Conservation (phyloP, 2,888 invertebrate species). For the Hetaerina titia region DNA sequence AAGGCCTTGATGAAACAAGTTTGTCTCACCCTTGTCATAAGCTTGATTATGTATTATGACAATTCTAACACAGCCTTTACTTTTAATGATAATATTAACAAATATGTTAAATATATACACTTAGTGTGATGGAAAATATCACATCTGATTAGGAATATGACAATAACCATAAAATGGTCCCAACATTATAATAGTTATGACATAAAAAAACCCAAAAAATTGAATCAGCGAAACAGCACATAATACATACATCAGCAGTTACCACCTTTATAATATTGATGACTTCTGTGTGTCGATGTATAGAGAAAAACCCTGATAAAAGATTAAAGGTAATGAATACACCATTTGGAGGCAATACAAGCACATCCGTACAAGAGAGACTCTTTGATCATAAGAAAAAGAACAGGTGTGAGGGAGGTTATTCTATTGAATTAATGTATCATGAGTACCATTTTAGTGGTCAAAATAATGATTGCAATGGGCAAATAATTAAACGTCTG, state of each 20-base stretch:
- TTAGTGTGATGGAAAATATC: neutral
- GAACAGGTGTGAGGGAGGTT: neutral
- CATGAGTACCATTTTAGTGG: no score
- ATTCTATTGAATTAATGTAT: no score
- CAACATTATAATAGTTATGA: neutral
- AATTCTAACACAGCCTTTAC: neutral
- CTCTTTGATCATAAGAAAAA: neutral
- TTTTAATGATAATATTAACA: neutral
- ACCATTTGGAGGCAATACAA: neutral
- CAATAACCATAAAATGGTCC: neutral
- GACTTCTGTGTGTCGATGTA: neutral
- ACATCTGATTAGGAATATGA: neutral
- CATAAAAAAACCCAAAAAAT: neutral
- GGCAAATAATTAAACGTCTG: no score
- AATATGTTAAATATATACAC: neutral
- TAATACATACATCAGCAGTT: neutral
- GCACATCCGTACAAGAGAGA: neutral
- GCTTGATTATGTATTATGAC: neutral
- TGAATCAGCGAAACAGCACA: neutral
- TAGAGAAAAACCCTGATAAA: neutral
- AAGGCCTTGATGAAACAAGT: slow-evolving; percentile 26
- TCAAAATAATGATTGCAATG: no score
- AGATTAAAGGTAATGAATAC: neutral
- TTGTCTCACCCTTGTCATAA: slow-evolving; percentile 62
- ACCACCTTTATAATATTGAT: neutral